Base-by-base conservation (phyloP, 2,888 invertebrate genomes). In the Sipunculus nudus region DNA sequence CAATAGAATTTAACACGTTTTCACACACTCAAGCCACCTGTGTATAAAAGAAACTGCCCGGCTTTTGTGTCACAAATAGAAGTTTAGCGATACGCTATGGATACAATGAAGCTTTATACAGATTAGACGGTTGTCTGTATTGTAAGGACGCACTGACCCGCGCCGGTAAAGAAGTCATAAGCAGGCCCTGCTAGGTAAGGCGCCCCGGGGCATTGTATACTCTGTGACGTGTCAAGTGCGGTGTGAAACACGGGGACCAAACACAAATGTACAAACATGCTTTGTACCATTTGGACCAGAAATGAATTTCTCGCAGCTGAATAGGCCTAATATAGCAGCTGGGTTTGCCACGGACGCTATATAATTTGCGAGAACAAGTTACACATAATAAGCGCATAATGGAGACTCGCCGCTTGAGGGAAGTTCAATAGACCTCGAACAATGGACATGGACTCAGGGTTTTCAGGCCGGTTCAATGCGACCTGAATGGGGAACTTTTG, bases 401-500 rank as follows among this genome's bases (percentile, higher is more conserved):
- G 40, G 56, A 47, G 45, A 19, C 56, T 56, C 41, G 57, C 38
- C 35, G 56, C 28, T 31, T 32, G 25, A 49, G 65, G 63, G 73
- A 70, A 69, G 67, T 41, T 57, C 71, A 57, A 71, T 73, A 68
- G 67, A 70, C 40, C 28, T 21, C 4, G 55, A 53, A 78, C 75
- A 76, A 77, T 68, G 53, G 56, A 31, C 46, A 53, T 39, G 63
- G 71, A 72, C 74, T 68, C 68, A 64, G 61, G 59, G 35, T 49
- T 54, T 53, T 66, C 66, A 68, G 67, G 65, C 55, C 55, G 28
- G 56, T 65, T 72, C 70, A 75, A 74, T 70, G 62, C 65, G 50
- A 46, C 55, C 63, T 71, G 70, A 75, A 75, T 73, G 70, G 64
- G 49, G 41, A 21, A 55, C 65, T 66, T 73, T 77, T 77, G 76